Base-by-base conservation (phyloP, 2,888 invertebrate species). In the Neuroscelio doddi region DNA sequence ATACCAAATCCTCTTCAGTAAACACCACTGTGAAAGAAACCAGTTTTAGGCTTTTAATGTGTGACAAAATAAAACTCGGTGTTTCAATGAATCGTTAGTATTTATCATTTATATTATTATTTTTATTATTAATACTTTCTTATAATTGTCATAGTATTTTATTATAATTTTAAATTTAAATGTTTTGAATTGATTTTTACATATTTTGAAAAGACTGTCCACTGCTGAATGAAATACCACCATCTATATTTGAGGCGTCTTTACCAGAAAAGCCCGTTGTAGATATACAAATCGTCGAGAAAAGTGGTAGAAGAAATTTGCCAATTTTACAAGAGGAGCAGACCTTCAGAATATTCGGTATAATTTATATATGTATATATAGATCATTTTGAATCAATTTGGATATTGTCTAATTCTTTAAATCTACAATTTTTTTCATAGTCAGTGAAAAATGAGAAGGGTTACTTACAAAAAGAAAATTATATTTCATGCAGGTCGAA, bases 291-390 rank as follows among this genome's bases (percentile, higher is more conserved):
- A 72, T 80, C 10, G 74, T 74, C 14, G 81, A 81, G 55, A 83
- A 82, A 71, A 80, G 76, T 49, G 80, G 82, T 8, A 77, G 74
- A 44, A 76, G 77, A 55, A 82, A 81, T 70, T 72, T 83, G 27
- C 82, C 83, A 0, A 82, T 83, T 61, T 73, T 84, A 36, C 80
- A 82, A 56, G 83, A 83, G 15, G 80, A 82, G 56, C 75, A 80
- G 49, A 76, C 77, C 3, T 77, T 72, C 24, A 73, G 80, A 51
- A 82, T 84, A 69, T 84, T 81, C 62, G 82, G 82, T 82, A 73
- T 46, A 46, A 39, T 50, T 26, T 57, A 52, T 15, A 50, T 47
- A 39, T n/a, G n/a, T n/a, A n/a, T n/a, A n/a, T n/a, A n/a, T n/a
- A n/a, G n/a, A n/a, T n/a, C n/a, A n/a, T n/a, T n/a, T n/a, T n/a